Evolutionary conservation across 2,888 invertebrate genomes (phyloP).

Genomic region (Drosophila austrosaltans): DNA sequence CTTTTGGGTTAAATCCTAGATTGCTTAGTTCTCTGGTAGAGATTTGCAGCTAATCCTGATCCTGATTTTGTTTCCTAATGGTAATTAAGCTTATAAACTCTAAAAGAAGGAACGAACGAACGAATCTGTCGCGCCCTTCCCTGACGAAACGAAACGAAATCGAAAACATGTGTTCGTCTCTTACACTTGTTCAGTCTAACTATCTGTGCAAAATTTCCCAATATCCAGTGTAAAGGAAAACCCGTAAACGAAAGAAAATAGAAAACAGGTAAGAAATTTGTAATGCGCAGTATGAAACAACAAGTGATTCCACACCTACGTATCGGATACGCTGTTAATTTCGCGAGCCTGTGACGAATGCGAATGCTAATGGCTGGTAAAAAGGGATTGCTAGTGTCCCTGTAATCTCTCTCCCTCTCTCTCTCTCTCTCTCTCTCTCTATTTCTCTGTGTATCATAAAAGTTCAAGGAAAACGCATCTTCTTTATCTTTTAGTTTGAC

Average conservation of each 20-base stretch:
- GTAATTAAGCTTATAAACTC: conserved; percentile 5
- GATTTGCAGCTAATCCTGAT: background rate
- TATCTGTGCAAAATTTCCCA: conserved; percentile 50
- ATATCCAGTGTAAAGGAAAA: conserved; percentile 30
- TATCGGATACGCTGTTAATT: conserved; percentile 63
- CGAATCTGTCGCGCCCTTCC: conserved; percentile 26
- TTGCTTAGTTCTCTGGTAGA: background rate
- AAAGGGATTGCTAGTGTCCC: conserved; percentile 32
- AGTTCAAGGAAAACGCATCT: conserved; percentile 19
- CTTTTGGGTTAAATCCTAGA: background rate
- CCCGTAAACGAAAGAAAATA: conserved; percentile 27
- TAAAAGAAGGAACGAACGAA: background rate
- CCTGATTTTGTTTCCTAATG: background rate
- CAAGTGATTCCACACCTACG: conserved; percentile 49
- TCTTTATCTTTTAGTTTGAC: conserved; percentile 21
- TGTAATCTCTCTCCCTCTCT: background rate
- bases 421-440: background rate
- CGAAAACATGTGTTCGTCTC: background rate
- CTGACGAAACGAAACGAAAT: background rate
- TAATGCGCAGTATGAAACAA: conserved; percentile 18
- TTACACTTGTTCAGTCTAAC: background rate
- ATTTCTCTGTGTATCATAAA: conserved; percentile 24
- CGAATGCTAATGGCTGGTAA: conserved; percentile 57
- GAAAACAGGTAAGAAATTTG: conserved; percentile 24
- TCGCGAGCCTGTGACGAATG: conserved; percentile 44